A percentile compares a stretch with the other conserved stretches of the same genome.
These are phyloP conservation scores for Tetranychus piercei DNA, from an alignment of 2,888 invertebrate species.

Conservation along the genomic window DNA sequence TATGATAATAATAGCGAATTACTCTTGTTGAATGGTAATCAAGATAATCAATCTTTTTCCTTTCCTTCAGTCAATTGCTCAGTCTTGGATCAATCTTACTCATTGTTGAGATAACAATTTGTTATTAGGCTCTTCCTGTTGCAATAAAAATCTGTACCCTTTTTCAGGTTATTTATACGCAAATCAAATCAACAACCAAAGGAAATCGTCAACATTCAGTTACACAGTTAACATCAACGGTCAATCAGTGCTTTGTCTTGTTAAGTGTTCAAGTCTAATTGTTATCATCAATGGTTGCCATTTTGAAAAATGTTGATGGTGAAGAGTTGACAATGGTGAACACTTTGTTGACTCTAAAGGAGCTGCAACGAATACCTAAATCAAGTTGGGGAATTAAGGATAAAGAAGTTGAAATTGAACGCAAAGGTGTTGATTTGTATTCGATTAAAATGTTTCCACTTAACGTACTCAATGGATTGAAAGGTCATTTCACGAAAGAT, in stretches of 20 bases:
- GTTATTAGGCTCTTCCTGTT: background rate
- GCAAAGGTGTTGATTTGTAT: background rate
- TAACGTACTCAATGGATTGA: background rate
- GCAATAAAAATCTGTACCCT: background rate
- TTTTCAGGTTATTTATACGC: too few species aligned
- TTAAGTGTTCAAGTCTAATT: background rate
- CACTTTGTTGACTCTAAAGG: background rate
- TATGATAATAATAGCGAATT: background rate
- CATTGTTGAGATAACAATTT: background rate
- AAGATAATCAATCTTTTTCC: background rate
- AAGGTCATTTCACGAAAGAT: background rate
- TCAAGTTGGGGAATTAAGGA: background rate
- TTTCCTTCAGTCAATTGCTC: background rate
- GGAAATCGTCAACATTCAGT: background rate
- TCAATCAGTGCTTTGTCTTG: background rate
- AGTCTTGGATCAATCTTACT: background rate
- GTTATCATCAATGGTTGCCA: background rate
- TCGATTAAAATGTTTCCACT: background rate
- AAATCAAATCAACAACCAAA: background rate
- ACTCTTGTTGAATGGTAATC: background rate
- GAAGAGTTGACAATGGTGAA: background rate
- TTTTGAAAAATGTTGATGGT: background rate
- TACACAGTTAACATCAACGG: background rate
- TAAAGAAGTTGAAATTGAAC: background rate
- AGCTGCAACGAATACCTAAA: background rate